A percentile compares a stretch with the other conserved stretches of the same genome.
Conservation (phyloP, 2,113 vertebrate species). For the Hippocampus barbouri region DNA sequence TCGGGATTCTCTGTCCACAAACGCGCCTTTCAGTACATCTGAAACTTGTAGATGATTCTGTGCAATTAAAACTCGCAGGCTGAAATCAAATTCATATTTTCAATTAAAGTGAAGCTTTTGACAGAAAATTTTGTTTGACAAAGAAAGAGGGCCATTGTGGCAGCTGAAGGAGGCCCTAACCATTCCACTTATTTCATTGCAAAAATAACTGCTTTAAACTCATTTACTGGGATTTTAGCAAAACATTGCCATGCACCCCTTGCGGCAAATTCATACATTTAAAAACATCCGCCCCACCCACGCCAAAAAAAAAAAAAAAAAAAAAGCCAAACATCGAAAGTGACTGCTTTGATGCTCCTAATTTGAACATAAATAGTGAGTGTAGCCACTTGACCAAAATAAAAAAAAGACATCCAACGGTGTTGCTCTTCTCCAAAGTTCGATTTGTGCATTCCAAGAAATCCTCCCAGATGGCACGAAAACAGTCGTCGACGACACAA, state of each 20-base stretch:
- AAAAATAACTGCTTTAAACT: conserved; percentile 7
- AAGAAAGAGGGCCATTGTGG: not conserved
- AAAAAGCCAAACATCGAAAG: conserved; percentile 3
- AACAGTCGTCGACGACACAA: conserved; percentile 39
- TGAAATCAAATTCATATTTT: not conserved
- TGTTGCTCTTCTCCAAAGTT: conserved; percentile 21
- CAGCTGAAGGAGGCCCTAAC: not conserved
- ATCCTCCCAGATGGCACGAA: conserved; percentile 39
- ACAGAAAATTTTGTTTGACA: conserved; percentile 7
- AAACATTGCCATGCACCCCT: conserved; percentile 3
- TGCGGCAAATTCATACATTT: not conserved
- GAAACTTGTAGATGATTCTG: not conserved
- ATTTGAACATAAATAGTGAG: conserved; percentile 51
- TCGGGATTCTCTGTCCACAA: conserved; percentile 24
- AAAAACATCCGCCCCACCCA: not conserved
- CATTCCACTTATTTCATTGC: conserved; percentile 1
- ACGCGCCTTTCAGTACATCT: conserved; percentile 37
- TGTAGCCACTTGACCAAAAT: conserved; percentile 22
- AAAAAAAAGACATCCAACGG: conserved; percentile 21
- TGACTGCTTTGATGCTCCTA: not conserved
- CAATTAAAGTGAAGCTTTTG: not conserved
- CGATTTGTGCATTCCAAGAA: conserved; percentile 16
- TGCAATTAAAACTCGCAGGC: not conserved
- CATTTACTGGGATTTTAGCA: not conserved
- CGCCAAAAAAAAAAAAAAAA: not conserved